Conservation (phyloP, 2,888 invertebrate genomes). For the Uropetala carovei region DNA sequence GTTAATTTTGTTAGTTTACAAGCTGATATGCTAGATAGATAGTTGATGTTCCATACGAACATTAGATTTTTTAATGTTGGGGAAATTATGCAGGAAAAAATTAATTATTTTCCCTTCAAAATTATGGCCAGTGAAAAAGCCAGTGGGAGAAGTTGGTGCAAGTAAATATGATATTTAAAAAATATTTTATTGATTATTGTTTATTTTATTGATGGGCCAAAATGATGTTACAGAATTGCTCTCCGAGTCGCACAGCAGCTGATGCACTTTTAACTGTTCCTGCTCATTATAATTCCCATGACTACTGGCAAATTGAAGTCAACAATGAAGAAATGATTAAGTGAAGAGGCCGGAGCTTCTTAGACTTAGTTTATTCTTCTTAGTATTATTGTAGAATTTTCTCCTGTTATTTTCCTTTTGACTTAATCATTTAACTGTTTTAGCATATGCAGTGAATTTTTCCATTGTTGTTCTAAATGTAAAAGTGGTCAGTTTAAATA, state of each 20-base stretch:
- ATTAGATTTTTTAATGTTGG: too few relatives aligned
- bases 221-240: conserved; percentile 80
- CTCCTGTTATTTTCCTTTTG: background rate
- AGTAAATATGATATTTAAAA: too few relatives aligned
- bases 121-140: too few relatives aligned
- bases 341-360: background rate
- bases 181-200: too few relatives aligned
- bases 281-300: conserved; percentile 82
- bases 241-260: conserved; percentile 80
- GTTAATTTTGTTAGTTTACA: too few relatives aligned
- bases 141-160: too few relatives aligned
- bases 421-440: background rate
- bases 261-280: conserved; percentile 88
- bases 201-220: too few relatives aligned
- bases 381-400: background rate
- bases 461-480: background rate
- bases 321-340: conserved; percentile 38
- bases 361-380: background rate
- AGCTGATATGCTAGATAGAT: too few relatives aligned
- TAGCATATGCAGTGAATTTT: background rate
- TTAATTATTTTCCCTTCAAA: too few relatives aligned
- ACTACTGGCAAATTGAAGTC: conserved; percentile 68
- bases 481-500: background rate
- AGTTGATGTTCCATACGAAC: too few relatives aligned
- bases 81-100: too few relatives aligned